Evolutionary conservation across 1,140 invertebrate genomes (phyloP).

Genomic region (Dendrolimus kikuchii): DNA sequence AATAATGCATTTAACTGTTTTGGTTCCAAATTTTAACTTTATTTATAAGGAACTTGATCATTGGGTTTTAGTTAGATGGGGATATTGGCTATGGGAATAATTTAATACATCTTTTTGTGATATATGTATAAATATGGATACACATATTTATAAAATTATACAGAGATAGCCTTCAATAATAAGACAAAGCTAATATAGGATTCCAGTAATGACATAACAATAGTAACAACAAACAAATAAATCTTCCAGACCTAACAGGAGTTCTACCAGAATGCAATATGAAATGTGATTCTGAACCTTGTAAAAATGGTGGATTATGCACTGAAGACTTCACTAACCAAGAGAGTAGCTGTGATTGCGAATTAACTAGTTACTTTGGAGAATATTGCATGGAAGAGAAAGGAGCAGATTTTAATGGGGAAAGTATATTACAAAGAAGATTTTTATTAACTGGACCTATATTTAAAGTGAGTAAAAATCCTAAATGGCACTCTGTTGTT

Average conservation of each 20-base stretch:
- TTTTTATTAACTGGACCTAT: constrained; percentile 81
- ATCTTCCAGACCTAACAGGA: constrained; percentile 72
- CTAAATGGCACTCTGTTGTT: too few relatives aligned
- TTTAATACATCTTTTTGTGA: too few relatives aligned
- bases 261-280: constrained; percentile 88
- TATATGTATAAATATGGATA: too few relatives aligned
- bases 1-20: too few relatives aligned
- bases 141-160: too few relatives aligned
- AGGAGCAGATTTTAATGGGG: constrained; percentile 90
- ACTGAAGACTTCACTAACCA: constrained; percentile 91
- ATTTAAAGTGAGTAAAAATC: constrained; percentile 51
- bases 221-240: neutral
- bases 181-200: too few relatives aligned
- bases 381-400: constrained; percentile 85
- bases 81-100: too few relatives aligned
- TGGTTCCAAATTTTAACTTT: too few relatives aligned
- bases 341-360: constrained; percentile 89
- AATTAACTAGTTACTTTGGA: constrained; percentile 90
- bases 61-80: too few relatives aligned
- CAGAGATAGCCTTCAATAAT: too few relatives aligned
- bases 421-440: constrained; percentile 84
- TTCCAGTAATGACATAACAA: too few relatives aligned
- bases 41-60: too few relatives aligned
- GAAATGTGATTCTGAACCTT: constrained; percentile 90
- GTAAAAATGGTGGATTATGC: constrained; percentile 90